These are phyloP conservation scores for Chloroceryle amazona DNA, from an alignment of 2,797 vertebrate genomes.

Conservation along the genomic window DNA sequence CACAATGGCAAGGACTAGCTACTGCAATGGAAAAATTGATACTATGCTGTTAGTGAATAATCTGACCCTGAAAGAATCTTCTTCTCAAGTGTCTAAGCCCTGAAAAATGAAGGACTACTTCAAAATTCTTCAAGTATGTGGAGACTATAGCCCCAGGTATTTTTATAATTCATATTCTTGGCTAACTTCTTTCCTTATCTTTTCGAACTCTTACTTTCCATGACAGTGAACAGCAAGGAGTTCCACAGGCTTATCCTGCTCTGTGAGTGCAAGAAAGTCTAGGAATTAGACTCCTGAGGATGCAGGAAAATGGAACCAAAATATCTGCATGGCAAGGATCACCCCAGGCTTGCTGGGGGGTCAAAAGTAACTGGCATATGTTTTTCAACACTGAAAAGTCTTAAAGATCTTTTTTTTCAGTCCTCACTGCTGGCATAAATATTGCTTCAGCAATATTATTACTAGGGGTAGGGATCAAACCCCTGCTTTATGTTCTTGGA, in stretches of 20 bases:
- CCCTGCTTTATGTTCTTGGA: neutral
- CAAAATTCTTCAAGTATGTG: neutral
- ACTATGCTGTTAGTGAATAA: neutral
- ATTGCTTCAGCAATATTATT: neutral
- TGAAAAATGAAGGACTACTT: neutral
- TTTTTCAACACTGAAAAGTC: neutral
- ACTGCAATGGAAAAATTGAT: neutral
- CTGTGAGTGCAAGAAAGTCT: neutral
- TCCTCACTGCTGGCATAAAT: neutral
- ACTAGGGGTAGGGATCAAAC: neutral
- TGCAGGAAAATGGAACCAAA: conserved; percentile 8
- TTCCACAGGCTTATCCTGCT: neutral
- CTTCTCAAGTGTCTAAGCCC: neutral
- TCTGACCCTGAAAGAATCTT: neutral
- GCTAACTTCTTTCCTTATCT: neutral
- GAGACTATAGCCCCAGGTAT: neutral
- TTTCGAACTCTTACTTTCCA: neutral
- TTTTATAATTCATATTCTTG: neutral
- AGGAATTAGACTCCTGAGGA: neutral
- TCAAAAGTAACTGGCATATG: neutral
- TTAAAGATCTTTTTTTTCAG: neutral
- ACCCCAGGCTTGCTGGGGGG: neutral
- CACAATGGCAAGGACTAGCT: neutral
- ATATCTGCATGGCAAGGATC: neutral
- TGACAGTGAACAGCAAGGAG: neutral